phyloP scores from a whole-genome alignment of 2,113 vertebrate species.

The Macaca nemestrina region DNA sequence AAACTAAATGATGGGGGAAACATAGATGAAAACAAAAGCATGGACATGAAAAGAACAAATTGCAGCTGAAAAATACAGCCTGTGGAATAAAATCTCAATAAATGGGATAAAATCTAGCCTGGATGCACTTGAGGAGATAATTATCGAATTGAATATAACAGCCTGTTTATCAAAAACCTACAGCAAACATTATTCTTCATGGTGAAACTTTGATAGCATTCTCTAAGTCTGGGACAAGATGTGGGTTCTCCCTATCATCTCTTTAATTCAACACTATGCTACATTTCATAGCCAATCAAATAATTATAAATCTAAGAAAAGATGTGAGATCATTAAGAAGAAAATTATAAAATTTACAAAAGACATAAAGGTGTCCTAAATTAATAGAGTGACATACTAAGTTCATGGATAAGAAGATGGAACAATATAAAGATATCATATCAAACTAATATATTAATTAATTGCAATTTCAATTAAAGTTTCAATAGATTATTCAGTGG shows the following conservation, averaged over 20 bases:
- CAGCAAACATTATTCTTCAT: constrained; percentile 12
- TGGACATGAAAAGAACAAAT: not conserved
- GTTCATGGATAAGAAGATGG: not conserved
- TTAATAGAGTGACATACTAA: not conserved
- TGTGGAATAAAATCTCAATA: not conserved
- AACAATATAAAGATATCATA: not conserved
- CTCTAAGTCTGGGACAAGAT: not conserved
- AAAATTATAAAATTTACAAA: constrained; percentile 31
- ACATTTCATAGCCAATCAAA: not conserved
- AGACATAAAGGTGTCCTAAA: not conserved
- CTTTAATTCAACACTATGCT: not conserved
- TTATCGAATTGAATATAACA: not conserved
- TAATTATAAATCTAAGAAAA: constrained; percentile 44
- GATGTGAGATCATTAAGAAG: not conserved
- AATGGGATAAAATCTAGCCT: not conserved
- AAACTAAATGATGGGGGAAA: not conserved
- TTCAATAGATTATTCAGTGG: not conserved
- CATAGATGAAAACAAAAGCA: not conserved
- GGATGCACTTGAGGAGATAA: not conserved
- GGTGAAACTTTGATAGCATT: not conserved
- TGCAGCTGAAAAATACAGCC: not conserved
- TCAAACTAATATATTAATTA: not conserved
- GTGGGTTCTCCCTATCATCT: not conserved
- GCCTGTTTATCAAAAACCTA: not conserved
- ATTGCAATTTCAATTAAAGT: not conserved